These are phyloP conservation scores for Tethya wilhelma DNA, from an alignment of 37 sponge, comb jelly and placozoan genomes.

Conservation along the genomic window DNA sequence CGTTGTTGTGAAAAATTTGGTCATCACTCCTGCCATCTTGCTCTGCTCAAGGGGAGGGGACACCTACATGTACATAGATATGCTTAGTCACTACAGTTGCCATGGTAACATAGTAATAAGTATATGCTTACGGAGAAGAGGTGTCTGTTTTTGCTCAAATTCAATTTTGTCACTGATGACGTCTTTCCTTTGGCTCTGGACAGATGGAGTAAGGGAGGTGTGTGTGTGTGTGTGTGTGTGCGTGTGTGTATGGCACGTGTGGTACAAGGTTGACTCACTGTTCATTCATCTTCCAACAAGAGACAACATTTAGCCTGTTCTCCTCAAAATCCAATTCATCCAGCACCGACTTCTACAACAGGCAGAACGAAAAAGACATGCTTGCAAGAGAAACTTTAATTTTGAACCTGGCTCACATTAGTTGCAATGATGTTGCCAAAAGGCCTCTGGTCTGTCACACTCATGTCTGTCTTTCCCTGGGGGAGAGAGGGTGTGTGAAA, in stretches of 20 bases:
- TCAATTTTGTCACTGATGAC: background rate
- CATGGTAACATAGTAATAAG: background rate
- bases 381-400: too few relatives aligned
- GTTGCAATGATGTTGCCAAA: too few relatives aligned
- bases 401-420: too few relatives aligned
- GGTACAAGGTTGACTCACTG: background rate
- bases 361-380: background rate
- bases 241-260: too few relatives aligned
- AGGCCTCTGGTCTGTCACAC: too few relatives aligned
- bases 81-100: background rate
- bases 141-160: background rate
- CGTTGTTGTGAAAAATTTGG: slow-evolving; percentile 42
- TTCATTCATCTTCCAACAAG: background rate
- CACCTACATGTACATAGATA: background rate
- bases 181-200: background rate
- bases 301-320: background rate
- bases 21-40: slow-evolving; percentile 7
- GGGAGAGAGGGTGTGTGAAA: too few relatives aligned
- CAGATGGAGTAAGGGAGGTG: too few relatives aligned
- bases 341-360: background rate
- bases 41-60: background rate
- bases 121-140: too few relatives aligned
- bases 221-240: too few relatives aligned
- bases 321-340: background rate
- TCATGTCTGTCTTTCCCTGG: too few relatives aligned